Evolutionary conservation across 2,888 invertebrate genomes (phyloP).

Genomic region (Nephrotoma appendiculata): DNA sequence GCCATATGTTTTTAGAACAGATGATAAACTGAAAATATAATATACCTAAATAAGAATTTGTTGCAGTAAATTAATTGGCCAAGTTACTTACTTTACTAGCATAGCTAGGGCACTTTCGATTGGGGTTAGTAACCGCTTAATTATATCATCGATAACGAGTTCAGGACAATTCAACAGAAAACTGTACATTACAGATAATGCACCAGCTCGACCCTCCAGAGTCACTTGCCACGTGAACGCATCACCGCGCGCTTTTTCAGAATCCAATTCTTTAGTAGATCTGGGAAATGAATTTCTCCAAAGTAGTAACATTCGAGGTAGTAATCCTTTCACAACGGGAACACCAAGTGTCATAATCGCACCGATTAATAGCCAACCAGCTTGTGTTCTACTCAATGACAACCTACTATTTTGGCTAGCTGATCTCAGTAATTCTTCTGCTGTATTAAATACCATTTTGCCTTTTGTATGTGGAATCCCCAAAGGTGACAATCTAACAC

Average conservation of each 20-base stretch:
- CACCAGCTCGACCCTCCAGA: slow-evolving; percentile 90
- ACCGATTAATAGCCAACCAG: slow-evolving; percentile 94
- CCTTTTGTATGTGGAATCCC: slow-evolving; percentile 95
- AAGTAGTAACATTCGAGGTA: slow-evolving; percentile 84
- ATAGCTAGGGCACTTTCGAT: slow-evolving; percentile 93
- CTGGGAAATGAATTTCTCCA: slow-evolving; percentile 98
- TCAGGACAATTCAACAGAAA: slow-evolving; percentile 84
- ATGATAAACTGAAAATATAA: slow-evolving; percentile 48
- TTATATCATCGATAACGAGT: slow-evolving; percentile 82
- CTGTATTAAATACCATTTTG: slow-evolving; percentile 93
- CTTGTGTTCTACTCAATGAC: slow-evolving; percentile 87
- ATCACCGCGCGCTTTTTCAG: slow-evolving; percentile 90
- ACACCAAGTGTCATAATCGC: slow-evolving; percentile 92
- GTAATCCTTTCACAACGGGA: slow-evolving; percentile 78
- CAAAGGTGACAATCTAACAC: slow-evolving; percentile 72
- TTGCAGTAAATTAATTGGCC: background rate
- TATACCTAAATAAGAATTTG: background rate
- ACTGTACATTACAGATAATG: slow-evolving; percentile 89
- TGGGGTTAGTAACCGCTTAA: slow-evolving; percentile 72
- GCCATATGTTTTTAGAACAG: slow-evolving; percentile 76
- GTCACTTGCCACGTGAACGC: slow-evolving; percentile 99
- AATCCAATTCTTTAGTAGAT: slow-evolving; percentile 90
- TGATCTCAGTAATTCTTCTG: slow-evolving; percentile 88
- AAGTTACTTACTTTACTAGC: slow-evolving; percentile 65
- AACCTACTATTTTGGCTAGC: slow-evolving; percentile 94